Base-by-base conservation (phyloP, 2,888 invertebrate species). In the Trypoxylon attenuatum region DNA sequence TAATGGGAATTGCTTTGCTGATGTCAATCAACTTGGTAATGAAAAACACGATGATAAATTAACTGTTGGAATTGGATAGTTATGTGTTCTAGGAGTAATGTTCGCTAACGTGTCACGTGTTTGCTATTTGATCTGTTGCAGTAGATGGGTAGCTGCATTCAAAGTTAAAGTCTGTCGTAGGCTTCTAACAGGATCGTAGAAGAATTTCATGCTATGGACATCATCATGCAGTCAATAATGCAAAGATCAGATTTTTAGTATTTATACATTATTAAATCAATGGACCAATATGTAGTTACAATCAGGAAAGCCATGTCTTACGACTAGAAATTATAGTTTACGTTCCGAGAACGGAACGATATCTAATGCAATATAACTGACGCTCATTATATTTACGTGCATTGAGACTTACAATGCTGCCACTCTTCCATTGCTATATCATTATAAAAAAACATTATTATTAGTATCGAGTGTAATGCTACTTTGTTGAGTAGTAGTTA, bases 381-480 rank as follows among this genome's bases (percentile, higher is more conserved):
- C 55, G 50, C 42, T 75, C 66, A 71, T 56, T 59, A 62, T 71
- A 76, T 59, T 73, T 76, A 76, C 70, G 69, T 76, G 68, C 68
- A 73, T 73, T 76, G 78, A 77, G 82, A 91, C 91, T 91, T 90
- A 91, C 91, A 89, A 84, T 89, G 90, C 87, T 90, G 91, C 92
- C 92, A 92, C 74, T 91, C 90, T 89, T 92, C 91, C 90, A 90
- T 90, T 76, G 91, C 92, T 92, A 91, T 89, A 86, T 87, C 82
- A 80, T 88, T 87, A 85, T 78, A 82, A 85, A 84, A 84, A 84
- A 83, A 82, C n/a, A n/a, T 46, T 53, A 71, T 23, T 50, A 70
- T 76, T 76, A 76, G 73, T 75, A 41, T 38, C 23, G 46, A 61
- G 69, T 59, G n/a, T n/a, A n/a, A n/a, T n/a, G n/a, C n/a, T n/a